Evolutionary conservation across 2,113 vertebrate genomes (phyloP).

Genomic region (Cairina moschata): DNA sequence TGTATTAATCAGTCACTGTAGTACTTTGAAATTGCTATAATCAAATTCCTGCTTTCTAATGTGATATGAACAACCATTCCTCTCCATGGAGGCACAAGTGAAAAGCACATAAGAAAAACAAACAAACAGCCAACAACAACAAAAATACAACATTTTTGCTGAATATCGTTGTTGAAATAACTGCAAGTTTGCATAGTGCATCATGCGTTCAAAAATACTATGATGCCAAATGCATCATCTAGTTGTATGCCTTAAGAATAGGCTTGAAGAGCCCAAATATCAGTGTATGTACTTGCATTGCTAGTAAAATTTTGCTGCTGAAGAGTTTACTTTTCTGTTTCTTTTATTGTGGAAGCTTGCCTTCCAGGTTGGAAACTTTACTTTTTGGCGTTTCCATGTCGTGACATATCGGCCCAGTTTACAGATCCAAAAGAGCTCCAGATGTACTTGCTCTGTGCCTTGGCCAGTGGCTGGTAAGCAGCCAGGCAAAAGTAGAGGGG

Average conservation of each 20-base stretch:
- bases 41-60: not conserved
- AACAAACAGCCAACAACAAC: too few species aligned
- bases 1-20: not conserved
- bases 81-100: not conserved
- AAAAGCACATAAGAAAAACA: not conserved
- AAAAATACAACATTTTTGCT: rapidly evolving
- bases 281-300: not conserved
- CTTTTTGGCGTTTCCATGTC: not conserved
- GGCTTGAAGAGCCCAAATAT: not conserved
- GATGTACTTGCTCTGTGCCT: not conserved
- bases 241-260: not conserved
- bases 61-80: not conserved
- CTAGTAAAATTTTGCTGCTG: not conserved
- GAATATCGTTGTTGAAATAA: not conserved
- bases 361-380: not conserved
- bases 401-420: not conserved
- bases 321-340: not conserved
- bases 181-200: not conserved
- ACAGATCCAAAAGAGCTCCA: not conserved
- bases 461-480: not conserved
- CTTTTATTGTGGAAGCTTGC: not conserved
- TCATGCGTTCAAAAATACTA: not conserved
- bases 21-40: not conserved
- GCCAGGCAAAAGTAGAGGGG: not conserved
- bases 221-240: rapidly evolving